Base-by-base conservation (phyloP, 2,113 vertebrate species). In the Lepisosteus oculatus region DNA sequence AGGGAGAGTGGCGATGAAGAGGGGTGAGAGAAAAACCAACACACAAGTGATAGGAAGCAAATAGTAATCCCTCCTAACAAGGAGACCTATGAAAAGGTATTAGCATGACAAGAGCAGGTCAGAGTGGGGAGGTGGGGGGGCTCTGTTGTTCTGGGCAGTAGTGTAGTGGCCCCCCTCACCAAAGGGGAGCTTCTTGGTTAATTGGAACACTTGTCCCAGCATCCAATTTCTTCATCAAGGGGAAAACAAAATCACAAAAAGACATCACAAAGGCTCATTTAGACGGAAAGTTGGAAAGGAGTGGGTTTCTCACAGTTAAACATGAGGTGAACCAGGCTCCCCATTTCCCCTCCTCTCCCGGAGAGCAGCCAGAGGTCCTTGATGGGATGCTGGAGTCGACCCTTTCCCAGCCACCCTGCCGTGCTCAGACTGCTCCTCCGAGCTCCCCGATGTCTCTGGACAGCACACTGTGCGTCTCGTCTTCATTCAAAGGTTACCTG, bases 121-220 rank as follows among this genome's bases (percentile, higher is more conserved):
- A 75, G 61, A 68, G 29, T 74, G 67, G 62, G 71, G 70, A 67
- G 12, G 64, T 77, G 81, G 83, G 79, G 44, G 43, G 15, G 44
- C 8, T 45, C 13, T 8, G 64, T 68, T 6, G 57, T 47, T 29
- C n/a, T 12, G 62, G 41, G 63, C 54, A 66, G n/a, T 55, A 66
- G 62, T 66, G 63, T 6, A 55, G 55, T 67, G 63, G 69, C 66
- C 74, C 79, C 86, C 88, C 83, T 86, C 86, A 83, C 72, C 88
- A 84, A 90, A 86, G 83, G 86, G 79, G 83, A 83, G 78, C 83
- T 83, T 88, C 82, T 82, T 74, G 67, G 86, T 91, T 90, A 91
- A 91, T 91, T 92, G 88, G 86, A 87, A 85, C 77, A 85, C 87
- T 90, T 88, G 85, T 90, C 83, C 84, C 82, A 84, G 82, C 83